phyloP scores from a whole-genome alignment of 2,888 invertebrate genomes.

The Microplitis manilae region DNA sequence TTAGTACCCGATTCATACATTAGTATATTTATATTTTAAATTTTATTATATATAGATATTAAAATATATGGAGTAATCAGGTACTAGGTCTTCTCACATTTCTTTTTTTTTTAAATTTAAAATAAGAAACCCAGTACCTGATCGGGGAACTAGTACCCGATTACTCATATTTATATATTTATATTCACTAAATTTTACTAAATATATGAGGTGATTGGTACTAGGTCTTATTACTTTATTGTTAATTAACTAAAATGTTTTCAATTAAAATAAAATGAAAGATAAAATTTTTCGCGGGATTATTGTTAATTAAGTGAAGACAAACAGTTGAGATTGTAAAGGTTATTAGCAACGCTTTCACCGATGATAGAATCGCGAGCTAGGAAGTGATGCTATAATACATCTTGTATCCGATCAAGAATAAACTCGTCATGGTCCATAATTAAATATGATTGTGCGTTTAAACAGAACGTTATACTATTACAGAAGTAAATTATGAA shows the following conservation, averaged over 20 bases:
- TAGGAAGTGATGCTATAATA: constrained; percentile 1
- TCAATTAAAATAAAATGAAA: background rate
- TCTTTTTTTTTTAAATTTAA: too few species aligned
- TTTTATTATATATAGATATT: too few species aligned
- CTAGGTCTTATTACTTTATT: too few species aligned
- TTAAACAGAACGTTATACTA: background rate
- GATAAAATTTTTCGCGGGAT: constrained; percentile 1
- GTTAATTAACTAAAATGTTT: background rate
- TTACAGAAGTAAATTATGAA: background rate
- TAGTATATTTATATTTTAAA: too few species aligned
- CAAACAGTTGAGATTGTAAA: constrained; percentile 5
- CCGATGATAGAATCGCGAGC: constrained; percentile 8
- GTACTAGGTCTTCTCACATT: too few species aligned
- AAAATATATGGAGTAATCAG: too few species aligned
- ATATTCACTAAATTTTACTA: too few species aligned
- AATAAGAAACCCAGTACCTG: too few species aligned
- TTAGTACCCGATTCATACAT: too few species aligned
- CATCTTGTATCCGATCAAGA: background rate
- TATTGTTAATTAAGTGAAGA: constrained; percentile 5
- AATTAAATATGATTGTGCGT: background rate
- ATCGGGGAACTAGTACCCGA: too few species aligned
- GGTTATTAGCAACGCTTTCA: constrained; percentile 19
- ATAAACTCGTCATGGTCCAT: background rate
- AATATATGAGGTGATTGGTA: too few species aligned
- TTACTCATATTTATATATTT: too few species aligned